These are phyloP conservation scores for Phyllotreta striolata DNA, from an alignment of 2,888 invertebrate species.

Conservation along the genomic window DNA sequence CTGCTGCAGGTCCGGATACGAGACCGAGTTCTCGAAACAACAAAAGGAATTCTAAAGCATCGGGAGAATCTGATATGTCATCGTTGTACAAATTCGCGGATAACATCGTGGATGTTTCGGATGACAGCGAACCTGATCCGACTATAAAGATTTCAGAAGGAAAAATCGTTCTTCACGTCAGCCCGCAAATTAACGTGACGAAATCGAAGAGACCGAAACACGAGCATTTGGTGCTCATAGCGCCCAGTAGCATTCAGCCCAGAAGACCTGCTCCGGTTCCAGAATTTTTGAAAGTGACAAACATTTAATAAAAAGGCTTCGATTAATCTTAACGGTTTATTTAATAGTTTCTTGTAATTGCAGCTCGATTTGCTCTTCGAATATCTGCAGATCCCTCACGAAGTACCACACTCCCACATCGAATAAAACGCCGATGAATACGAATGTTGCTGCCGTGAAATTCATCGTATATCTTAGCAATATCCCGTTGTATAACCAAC, in stretches of 20 bases:
- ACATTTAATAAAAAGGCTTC: slow-evolving; percentile 3
- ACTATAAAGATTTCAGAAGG: slow-evolving; percentile 18
- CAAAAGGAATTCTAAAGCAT: slow-evolving; percentile 24
- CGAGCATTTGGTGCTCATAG: background rate
- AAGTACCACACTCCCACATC: slow-evolving; percentile 74
- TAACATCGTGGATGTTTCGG: slow-evolving; percentile 47
- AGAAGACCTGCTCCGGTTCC: slow-evolving; percentile 13
- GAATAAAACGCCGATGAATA: slow-evolving; percentile 70
- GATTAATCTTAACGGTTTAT: slow-evolving; percentile 3
- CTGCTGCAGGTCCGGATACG: slow-evolving; percentile 1
- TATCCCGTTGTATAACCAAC: slow-evolving; percentile 77
- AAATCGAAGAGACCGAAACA: slow-evolving; percentile 6
- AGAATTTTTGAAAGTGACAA: slow-evolving; percentile 10
- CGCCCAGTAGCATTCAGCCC: slow-evolving; percentile 11
- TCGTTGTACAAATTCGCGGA: slow-evolving; percentile 41
- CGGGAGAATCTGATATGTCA: slow-evolving; percentile 36
- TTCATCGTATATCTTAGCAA: slow-evolving; percentile 71
- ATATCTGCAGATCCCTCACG: slow-evolving; percentile 73
- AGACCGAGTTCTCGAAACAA: slow-evolving; percentile 25
- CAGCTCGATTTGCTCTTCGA: slow-evolving; percentile 68
- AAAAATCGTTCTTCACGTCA: slow-evolving; percentile 7
- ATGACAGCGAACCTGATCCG: slow-evolving; percentile 49
- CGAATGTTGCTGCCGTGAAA: slow-evolving; percentile 72
- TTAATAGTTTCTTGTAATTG: slow-evolving; percentile 50
- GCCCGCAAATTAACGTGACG: background rate